Base-by-base conservation (phyloP, 2,797 vertebrate genomes). In the Cynopterus sphinx region DNA sequence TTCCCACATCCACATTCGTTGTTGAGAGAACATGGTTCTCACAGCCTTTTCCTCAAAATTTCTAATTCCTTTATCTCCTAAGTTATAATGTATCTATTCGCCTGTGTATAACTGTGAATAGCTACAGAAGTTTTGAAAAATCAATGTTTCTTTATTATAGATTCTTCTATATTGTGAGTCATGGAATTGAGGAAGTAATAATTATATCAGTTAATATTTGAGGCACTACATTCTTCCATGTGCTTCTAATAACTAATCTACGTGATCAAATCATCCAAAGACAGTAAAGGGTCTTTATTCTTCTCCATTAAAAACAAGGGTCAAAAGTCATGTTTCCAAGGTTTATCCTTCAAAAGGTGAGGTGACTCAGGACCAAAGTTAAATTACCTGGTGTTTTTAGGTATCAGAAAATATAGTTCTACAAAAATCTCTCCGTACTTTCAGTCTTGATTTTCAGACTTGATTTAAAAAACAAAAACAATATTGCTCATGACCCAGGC, bases 381-480 rank as follows among this genome's bases (percentile, higher is more conserved):
- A 90, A 22, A 95, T 97, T 90, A 90, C 33, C 22, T 88, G 16
- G 2, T 81, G 22, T 75, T 91, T 70, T 88, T 91, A 94, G 94
- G 78, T 51, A 81, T 90, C 87, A 87, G 90, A 55, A 93, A 96
- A 65, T 74, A 91, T 57, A 79, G 46, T 90, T 96, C 63, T 19
- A 96, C 79, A 84, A 95, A 77, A 73, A 94, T 98, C 97, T 97
- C 82, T 97, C 77, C 92, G 96, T 82, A 49, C 16, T 94, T 97
- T 85, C 90, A 95, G 95, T 91, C 24, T 73, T 88, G 61, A 95
- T 91, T 94, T 57, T 33, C 33, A 33, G 95, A 92, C 24, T 73
- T 88, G 61, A 95, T 91, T 94, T 57, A 82, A 95, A 73, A 95
- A 93, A n/a, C 12, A 91, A 90, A 95, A 98, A 97, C 90, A 96